Evolutionary conservation across 1,140 invertebrate species (phyloP), one percentile per base, ranked within the genome.

Genomic region (Arctopsyche grandis): DNA sequence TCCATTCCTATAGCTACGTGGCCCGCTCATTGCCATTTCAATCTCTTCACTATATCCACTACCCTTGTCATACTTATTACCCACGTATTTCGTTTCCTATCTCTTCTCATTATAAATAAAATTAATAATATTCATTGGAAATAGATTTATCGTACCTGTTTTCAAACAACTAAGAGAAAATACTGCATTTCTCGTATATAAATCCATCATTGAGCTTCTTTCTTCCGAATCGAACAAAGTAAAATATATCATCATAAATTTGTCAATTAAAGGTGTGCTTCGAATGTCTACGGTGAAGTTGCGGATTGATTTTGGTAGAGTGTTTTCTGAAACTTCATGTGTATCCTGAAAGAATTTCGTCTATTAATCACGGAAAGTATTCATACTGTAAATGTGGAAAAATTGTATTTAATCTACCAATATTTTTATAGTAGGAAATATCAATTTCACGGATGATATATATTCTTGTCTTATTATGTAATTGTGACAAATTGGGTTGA

Each of bases 401-500:
- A 22, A 26, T 9, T 26, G 38, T 12, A 38, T 14, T 5, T 5
- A 3, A 24, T 85, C 85, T 79, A 88, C 86, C 79, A 88, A 79
- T 71, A 83, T 81, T 22, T 26, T 84, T 7, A 88, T 19, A 16
- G 83, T 83, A 0, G 88, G 85, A 76, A 89, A 90, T 48, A 90
- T 79, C 58, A 86, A 82, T 48, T 77, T 86, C 0, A 89, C 79
- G 1, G 86, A 85, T 43, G 81, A 83, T 0, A 90, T 81, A 77
- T 90, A 90, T 10, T 86, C 84, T 0, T 84, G 83, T 0, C 86
- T 84, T 43, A 87, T 83, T 0, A 83, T 84, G 63, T 87, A 90
- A 44, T 89, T 86, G 0, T 77, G 60, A 48, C 89, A 90, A 0
- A 90, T 75, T 0, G 87, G 88, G 82, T 90, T 90, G 0, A 89